These are phyloP conservation scores for Metacarcinus magister DNA, from an alignment of 2,888 invertebrate genomes.

Conservation along the genomic window DNA sequence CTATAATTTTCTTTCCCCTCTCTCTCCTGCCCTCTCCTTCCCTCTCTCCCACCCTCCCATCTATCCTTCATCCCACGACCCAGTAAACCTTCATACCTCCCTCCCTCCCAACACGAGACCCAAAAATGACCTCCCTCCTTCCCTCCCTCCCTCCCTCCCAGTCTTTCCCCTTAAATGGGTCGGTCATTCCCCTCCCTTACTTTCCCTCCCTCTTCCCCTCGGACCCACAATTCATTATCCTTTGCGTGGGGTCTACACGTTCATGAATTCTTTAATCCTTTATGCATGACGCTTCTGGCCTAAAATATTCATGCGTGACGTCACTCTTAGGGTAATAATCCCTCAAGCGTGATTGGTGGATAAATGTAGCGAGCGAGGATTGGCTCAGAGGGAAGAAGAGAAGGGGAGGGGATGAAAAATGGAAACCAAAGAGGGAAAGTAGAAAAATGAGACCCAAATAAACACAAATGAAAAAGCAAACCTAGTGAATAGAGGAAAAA, in stretches of 20 bases:
- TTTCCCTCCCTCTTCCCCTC: background rate
- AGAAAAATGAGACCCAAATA: background rate
- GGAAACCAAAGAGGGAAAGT: background rate
- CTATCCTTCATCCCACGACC: background rate
- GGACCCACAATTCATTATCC: conserved; percentile 46
- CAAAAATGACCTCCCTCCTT: background rate
- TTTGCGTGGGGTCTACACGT: background rate
- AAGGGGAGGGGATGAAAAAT: background rate
- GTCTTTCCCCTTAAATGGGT: background rate
- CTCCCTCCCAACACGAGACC: background rate
- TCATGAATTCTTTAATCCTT: background rate
- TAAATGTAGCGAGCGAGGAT: background rate
- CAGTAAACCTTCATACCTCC: background rate
- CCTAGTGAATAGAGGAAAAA: background rate
- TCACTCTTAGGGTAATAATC: conserved; percentile 17
- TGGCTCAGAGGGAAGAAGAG: background rate
- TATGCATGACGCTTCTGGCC: conserved; percentile 15
- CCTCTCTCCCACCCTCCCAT: background rate
- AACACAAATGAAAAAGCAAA: background rate
- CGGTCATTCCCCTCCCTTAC: background rate
- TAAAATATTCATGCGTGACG: conserved; percentile 30
- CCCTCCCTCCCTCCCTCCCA: background rate
- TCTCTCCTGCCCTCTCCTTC: background rate
- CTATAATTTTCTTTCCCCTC: background rate
- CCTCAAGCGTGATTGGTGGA: background rate